Percentiles rank a stretch among this genome's conserved stretches.
phyloP scores from a whole-genome alignment of 2,797 vertebrate species.

The Scleropages formosus region DNA sequence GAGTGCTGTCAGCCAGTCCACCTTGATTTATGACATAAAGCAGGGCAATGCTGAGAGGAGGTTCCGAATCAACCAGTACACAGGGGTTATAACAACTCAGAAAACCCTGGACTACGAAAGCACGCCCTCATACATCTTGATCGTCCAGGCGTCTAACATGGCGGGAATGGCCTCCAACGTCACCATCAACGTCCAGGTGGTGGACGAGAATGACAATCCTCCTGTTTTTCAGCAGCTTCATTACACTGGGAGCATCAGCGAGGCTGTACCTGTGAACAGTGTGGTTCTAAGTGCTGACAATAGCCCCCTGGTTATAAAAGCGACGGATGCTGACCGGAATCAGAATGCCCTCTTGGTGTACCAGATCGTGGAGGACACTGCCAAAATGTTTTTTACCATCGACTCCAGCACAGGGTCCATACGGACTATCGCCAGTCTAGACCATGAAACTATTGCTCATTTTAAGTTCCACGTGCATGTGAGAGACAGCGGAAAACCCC shows the following conservation, averaged over 20 bases:
- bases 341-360: constrained; percentile 91
- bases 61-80: constrained; percentile 92
- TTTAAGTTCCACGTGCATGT: constrained; percentile 93
- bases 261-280: constrained; percentile 87
- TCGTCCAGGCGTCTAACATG: constrained; percentile 90
- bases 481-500: constrained; percentile 87
- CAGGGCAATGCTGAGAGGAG: constrained; percentile 75
- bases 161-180: constrained; percentile 90
- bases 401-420: constrained; percentile 94
- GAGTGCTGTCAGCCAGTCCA: constrained; percentile 87
- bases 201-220: constrained; percentile 92
- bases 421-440: constrained; percentile 87
- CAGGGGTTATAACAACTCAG: constrained; percentile 87
- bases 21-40: constrained; percentile 86
- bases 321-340: constrained; percentile 86
- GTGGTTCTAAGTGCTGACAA: constrained; percentile 77
- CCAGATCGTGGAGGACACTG: constrained; percentile 92
- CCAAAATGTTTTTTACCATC: constrained; percentile 89
- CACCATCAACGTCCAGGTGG: constrained; percentile 79
- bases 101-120: constrained; percentile 83
- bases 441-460: constrained; percentile 83
- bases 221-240: constrained; percentile 86
- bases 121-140: constrained; percentile 74
- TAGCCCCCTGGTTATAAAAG: constrained; percentile 86
- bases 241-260: constrained; percentile 86